Percentiles rank a stretch among this genome's conserved stretches.
phyloP scores from a whole-genome alignment of 2,888 invertebrate species.

The Auanema sp. region DNA sequence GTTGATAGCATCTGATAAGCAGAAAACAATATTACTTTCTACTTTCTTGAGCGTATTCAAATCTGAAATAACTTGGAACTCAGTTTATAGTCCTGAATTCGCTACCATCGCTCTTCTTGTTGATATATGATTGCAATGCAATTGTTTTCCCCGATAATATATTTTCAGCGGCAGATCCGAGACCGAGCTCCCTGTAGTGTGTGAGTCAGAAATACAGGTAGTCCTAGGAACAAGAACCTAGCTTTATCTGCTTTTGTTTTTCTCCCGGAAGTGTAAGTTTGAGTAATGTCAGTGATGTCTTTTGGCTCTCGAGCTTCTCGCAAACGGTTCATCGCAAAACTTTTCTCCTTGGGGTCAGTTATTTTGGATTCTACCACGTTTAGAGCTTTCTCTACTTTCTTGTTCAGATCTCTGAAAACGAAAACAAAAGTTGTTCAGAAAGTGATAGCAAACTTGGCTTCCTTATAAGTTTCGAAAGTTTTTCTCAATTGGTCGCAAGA shows the following conservation, averaged over 20 bases:
- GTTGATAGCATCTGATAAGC: slow-evolving; percentile 31
- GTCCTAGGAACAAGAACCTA: slow-evolving; percentile 13
- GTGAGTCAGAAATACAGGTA: not conserved
- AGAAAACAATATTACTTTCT: slow-evolving; percentile 24
- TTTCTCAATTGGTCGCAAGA: slow-evolving; percentile 27
- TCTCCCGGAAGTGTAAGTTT: slow-evolving; percentile 20
- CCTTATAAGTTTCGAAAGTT: slow-evolving; percentile 22
- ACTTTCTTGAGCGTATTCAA: slow-evolving; percentile 18
- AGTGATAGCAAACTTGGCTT: slow-evolving; percentile 14
- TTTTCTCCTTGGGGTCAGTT: slow-evolving; percentile 8
- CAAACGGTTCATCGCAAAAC: slow-evolving; percentile 18
- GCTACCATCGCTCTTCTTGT: too few relatives aligned
- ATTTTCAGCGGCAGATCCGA: too few relatives aligned
- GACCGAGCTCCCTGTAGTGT: too few relatives aligned
- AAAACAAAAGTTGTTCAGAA: slow-evolving; percentile 1
- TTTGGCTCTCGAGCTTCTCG: slow-evolving; percentile 17
- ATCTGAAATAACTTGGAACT: slow-evolving; percentile 13
- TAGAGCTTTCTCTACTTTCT: slow-evolving; percentile 27
- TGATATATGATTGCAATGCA: too few relatives aligned
- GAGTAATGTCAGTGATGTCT: slow-evolving; percentile 30
- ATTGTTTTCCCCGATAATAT: too few relatives aligned
- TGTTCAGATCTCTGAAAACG: slow-evolving; percentile 23
- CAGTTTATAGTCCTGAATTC: too few relatives aligned
- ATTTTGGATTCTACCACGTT: slow-evolving; percentile 26
- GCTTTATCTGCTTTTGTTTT: slow-evolving; percentile 32